Percentiles rank a stretch among this genome's conserved stretches.
phyloP scores from a whole-genome alignment of 2,888 invertebrate genomes.

The Cloeon dipterum region DNA sequence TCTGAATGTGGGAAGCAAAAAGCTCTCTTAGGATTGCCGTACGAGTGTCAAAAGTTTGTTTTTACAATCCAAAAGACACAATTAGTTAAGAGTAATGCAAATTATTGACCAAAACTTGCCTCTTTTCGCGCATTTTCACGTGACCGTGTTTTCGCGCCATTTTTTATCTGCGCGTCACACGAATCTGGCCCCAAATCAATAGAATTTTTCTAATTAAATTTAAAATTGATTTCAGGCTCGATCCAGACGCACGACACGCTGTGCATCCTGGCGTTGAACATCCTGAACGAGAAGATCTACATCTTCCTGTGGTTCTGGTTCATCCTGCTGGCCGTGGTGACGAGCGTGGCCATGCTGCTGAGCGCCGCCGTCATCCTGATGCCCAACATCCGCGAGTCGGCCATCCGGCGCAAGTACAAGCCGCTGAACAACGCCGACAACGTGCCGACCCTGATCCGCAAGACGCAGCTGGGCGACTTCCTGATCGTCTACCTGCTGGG shows the following conservation, averaged over 20 bases:
- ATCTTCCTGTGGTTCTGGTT: conserved; percentile 89
- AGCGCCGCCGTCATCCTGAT: conserved; percentile 55
- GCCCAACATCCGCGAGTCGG: conserved; percentile 59
- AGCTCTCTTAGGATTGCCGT: no score
- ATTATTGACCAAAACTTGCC: no score
- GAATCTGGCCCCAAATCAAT: no score
- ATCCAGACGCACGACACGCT: conserved; percentile 68
- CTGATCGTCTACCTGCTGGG: conserved; percentile 59
- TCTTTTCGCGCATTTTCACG: no score
- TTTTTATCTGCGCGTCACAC: no score
- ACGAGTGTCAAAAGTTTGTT: no score
- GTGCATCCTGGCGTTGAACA: conserved; percentile 72
- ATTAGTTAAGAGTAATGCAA: no score
- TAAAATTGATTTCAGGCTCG: conserved; percentile 35
- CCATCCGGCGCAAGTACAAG: conserved; percentile 56
- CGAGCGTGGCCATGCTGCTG: conserved; percentile 59
- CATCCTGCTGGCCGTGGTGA: conserved; percentile 48
- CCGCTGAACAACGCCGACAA: conserved; percentile 44
- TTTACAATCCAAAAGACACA: no score
- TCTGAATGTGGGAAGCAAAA: no score
- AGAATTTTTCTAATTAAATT: no score
- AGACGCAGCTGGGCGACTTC: conserved; percentile 75
- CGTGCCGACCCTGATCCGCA: conserved; percentile 49
- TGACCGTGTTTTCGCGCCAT: no score
- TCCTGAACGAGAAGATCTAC: conserved; percentile 81